A percentile compares a stretch with the other conserved stretches of the same genome.
Evolutionary conservation across 2,888 invertebrate species (phyloP).

Genomic region (Xestoiulus laeticollis): DNA sequence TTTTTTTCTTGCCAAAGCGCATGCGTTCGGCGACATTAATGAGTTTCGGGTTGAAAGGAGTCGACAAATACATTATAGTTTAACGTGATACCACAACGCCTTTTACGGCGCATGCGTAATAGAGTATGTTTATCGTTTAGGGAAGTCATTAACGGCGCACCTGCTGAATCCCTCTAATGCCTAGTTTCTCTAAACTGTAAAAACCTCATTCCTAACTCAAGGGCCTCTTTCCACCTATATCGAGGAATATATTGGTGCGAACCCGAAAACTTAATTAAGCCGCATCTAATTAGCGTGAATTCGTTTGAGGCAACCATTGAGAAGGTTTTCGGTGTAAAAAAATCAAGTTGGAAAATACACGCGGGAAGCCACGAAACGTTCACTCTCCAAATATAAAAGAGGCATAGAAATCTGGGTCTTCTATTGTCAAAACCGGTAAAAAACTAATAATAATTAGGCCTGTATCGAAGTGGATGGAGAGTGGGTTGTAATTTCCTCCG

Average conservation of each 20-base stretch:
- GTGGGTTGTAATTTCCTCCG: neutral
- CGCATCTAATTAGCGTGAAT: neutral
- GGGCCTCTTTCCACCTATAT: too few species aligned
- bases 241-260: neutral
- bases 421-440: neutral
- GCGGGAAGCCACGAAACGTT: neutral
- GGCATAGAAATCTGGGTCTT: neutral
- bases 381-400: neutral
- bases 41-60: too few species aligned
- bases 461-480: neutral
- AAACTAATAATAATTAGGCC: neutral
- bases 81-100: too few species aligned
- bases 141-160: too few species aligned
- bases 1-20: too few species aligned
- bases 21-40: too few species aligned
- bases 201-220: too few species aligned
- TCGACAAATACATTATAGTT: too few species aligned
- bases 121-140: too few species aligned
- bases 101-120: too few species aligned
- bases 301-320: neutral
- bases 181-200: too few species aligned
- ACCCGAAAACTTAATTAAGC: neutral
- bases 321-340: neutral
- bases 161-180: too few species aligned
- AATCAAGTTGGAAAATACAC: neutral